Evolutionary conservation across 1,140 invertebrate species (phyloP).

Genomic region (Diabrotica virgifera): DNA sequence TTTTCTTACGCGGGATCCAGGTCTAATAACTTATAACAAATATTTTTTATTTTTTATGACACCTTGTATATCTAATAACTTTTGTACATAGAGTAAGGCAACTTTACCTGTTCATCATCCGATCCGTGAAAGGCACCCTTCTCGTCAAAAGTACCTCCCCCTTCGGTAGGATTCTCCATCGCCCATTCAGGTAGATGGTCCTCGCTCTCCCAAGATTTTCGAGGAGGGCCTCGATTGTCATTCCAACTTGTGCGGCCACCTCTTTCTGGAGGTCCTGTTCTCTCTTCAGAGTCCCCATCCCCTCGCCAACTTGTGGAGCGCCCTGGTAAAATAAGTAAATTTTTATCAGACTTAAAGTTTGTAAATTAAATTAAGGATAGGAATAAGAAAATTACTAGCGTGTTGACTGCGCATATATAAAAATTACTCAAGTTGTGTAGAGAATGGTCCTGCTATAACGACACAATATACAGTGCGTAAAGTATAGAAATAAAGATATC

Average conservation of each 20-base stretch:
- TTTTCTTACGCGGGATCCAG: too few relatives aligned
- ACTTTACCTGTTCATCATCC: slow-evolving; percentile 53
- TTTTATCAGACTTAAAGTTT: too few relatives aligned
- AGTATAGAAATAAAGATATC: too few relatives aligned
- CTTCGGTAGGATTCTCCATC: slow-evolving; percentile 70
- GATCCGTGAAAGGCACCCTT: slow-evolving; percentile 78
- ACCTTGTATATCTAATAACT: too few relatives aligned
- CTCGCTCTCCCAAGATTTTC: slow-evolving; percentile 54
- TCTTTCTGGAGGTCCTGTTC: slow-evolving; percentile 38
- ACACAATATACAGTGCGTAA: too few relatives aligned
- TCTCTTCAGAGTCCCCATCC: slow-evolving; percentile 47
- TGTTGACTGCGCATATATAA: too few relatives aligned
- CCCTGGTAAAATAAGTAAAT: slow-evolving; percentile 37
- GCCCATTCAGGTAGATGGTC: slow-evolving; percentile 76
- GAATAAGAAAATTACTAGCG: too few relatives aligned
- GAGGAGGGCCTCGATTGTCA: slow-evolving; percentile 40
- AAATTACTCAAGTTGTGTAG: too few relatives aligned
- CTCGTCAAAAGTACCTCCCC: slow-evolving; percentile 82
- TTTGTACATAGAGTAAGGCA: not conserved
- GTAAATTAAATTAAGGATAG: too few relatives aligned
- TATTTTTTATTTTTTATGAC: too few relatives aligned
- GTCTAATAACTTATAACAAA: too few relatives aligned
- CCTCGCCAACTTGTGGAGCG: slow-evolving; percentile 63
- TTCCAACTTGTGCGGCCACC: slow-evolving; percentile 35
- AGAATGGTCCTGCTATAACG: too few relatives aligned